Percentiles rank a stretch among this genome's conserved stretches.
These are phyloP conservation scores for Enoplolaimus lenunculus DNA, from an alignment of 2,888 invertebrate species.

Conservation along the genomic window DNA sequence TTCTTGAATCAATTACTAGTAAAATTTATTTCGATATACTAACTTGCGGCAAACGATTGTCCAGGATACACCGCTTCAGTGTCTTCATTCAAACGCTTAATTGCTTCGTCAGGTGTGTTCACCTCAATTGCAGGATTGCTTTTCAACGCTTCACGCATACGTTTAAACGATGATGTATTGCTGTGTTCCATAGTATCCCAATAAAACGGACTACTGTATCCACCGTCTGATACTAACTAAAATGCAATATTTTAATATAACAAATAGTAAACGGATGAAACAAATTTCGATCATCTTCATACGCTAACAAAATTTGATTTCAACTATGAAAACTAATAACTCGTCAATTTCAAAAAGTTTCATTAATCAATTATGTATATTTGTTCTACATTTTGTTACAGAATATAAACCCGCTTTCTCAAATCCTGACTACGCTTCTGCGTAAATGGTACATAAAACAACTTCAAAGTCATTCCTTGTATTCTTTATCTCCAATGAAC, in stretches of 20 bases:
- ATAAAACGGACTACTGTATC: conserved; percentile 1
- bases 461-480: no score
- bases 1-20: no score
- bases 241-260: neutral
- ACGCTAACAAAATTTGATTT: neutral
- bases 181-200: neutral
- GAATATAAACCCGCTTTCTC: no score
- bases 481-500: neutral
- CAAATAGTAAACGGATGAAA: neutral
- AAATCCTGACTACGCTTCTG: no score
- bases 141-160: neutral
- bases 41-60: neutral
- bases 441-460: no score
- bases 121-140: neutral
- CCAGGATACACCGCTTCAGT: neutral
- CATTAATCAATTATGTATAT: no score
- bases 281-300: neutral
- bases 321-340: no score
- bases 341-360: no score
- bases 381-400: no score
- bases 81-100: neutral
- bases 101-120: neutral
- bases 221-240: no score
- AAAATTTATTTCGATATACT: no score
- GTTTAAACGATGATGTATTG: neutral